These are phyloP conservation scores for Galbula dea DNA, from an alignment of 2,113 vertebrate species.

Conservation along the genomic window DNA sequence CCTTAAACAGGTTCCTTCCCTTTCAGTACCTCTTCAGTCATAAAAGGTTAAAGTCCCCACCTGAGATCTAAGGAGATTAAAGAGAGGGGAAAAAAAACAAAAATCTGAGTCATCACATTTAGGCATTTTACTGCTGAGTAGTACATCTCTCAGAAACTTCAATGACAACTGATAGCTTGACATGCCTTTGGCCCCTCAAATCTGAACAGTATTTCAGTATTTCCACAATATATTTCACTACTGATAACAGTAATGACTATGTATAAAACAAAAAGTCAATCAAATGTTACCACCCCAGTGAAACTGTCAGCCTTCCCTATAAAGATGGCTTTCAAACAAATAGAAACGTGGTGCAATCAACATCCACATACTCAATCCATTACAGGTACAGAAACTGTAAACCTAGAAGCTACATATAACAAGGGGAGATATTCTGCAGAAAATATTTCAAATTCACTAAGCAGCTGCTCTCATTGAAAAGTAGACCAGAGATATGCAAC, in stretches of 20 bases:
- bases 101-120: neutral
- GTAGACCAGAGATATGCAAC: neutral
- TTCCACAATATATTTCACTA: neutral
- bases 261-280: neutral
- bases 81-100: neutral
- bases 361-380: neutral
- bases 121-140: neutral
- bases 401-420: neutral
- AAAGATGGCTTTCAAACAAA: neutral
- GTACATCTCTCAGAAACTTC: neutral
- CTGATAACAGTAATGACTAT: constrained; percentile 4
- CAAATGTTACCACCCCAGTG: neutral
- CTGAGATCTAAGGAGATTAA: neutral
- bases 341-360: neutral
- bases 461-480: neutral
- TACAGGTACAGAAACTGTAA: neutral
- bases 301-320: neutral
- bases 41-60: neutral
- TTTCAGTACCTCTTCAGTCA: neutral
- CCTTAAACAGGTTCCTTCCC: neutral
- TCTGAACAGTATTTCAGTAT: neutral
- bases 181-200: neutral
- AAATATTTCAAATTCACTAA: constrained; percentile 13
- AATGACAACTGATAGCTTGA: neutral
- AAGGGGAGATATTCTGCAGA: neutral